Evolutionary conservation across 2,797 vertebrate species (phyloP).

Genomic region (Propithecus perrieri): DNA sequence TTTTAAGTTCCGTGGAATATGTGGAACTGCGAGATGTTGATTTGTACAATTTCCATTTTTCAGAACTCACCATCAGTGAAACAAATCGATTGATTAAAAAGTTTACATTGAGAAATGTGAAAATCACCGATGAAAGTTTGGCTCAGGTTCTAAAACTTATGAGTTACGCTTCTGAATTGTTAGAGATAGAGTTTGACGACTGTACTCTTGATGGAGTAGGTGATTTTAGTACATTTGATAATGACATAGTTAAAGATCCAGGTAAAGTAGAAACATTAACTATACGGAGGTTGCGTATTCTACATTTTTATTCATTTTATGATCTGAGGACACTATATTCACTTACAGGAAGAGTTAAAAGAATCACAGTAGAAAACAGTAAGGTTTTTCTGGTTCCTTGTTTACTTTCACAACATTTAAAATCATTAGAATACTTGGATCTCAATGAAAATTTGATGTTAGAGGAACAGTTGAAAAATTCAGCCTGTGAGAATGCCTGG

Average conservation of each 20-base stretch:
- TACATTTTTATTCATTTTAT: conserved; percentile 82
- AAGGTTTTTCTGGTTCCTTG: conserved; percentile 88
- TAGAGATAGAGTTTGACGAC: conserved; percentile 76
- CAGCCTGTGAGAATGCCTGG: conserved; percentile 81
- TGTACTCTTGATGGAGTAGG: conserved; percentile 81
- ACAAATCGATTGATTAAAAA: conserved; percentile 37
- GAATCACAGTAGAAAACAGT: conserved; percentile 81
- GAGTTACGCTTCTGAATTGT: conserved; percentile 48
- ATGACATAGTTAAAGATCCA: neutral
- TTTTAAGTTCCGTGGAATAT: conserved; percentile 73
- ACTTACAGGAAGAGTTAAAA: conserved; percentile 74
- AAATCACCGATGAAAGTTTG: conserved; percentile 47
- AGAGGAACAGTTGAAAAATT: conserved; percentile 80
- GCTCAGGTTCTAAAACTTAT: conserved; percentile 25
- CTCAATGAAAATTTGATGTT: conserved; percentile 86
- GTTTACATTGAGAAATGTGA: conserved; percentile 77
- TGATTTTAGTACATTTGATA: fast-evolving
- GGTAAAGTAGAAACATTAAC: conserved; percentile 66
- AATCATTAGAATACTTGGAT: conserved; percentile 86
- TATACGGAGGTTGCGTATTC: conserved; percentile 77
- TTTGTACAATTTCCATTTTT: neutral
- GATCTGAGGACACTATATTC: conserved; percentile 68
- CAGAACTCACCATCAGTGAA: neutral
- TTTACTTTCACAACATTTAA: conserved; percentile 71
- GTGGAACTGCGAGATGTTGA: conserved; percentile 81